Evolutionary conservation across 2,113 vertebrate genomes (phyloP), one percentile per base, ranked within the genome.

Genomic region (Mohoua ochrocephala): DNA sequence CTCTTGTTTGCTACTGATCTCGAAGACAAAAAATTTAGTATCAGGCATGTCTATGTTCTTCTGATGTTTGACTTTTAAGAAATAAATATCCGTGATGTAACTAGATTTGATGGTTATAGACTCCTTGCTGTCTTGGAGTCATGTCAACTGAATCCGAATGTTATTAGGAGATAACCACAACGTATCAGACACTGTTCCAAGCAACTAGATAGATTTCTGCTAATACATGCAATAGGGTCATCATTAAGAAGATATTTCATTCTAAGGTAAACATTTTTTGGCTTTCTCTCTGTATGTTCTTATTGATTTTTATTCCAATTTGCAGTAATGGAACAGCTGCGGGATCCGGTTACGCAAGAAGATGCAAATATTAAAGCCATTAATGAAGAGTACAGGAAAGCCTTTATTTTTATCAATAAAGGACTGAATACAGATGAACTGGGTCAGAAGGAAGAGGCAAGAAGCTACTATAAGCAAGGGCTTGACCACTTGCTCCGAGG

Each of bases 331-430:
- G 98, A 99, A 50, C 89, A 96, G 68, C 98, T 98, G 63, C 98
- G 73, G 65, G 98, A 98, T 93, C 97, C 98, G 33, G 97, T 98
- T 83, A 93, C 84, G 15, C 98, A 98, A 90, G 98, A 98, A 93
- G 98, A 98, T 94, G 98, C 98, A 93, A 98, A 98, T 92, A 98
- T 99, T 81, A 97, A 98, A 87, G 98, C 98, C 69, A 99, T 99
- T 89, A 98, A 98, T 95, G 99, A 99, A 89, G 98, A 99, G 75
- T 99, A 99, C 64, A 97, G 98, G 75, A 98, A 98, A 65, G 99
- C 98, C 37, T 99, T 99, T 50, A 85, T 98, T 82, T 99, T 98
- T 97, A 98, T 99, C 78, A 99, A 99, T 93, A 98, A 98, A 95
- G 99, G 98, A 65, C 97, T 99, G 89, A 98, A 97, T 30, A 98